Base-by-base conservation (phyloP, 2,113 vertebrate genomes). In the Regulus satrapa region DNA sequence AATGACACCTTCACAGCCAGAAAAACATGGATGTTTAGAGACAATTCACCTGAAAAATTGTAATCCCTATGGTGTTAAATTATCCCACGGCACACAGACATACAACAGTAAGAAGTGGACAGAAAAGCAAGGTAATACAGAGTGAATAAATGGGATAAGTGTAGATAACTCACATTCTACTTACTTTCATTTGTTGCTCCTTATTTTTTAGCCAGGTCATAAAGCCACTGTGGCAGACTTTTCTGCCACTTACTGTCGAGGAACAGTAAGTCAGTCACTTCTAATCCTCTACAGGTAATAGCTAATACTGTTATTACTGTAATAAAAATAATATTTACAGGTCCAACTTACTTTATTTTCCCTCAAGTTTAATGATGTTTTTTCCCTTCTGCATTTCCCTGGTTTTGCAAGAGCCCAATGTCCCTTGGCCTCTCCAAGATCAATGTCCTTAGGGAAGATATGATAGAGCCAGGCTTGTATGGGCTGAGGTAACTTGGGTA, bases 1-100 rank as follows among this genome's bases (percentile, higher is more conserved):
- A 92, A 91, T 52, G 51, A 90, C 48, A 78, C 41, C 66, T 40
- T 92, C 36, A 38, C 41, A 91, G 91, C 52, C 94, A 89, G 54
- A 73, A 78, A 85, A 88, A 38, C 59, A 64, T 12, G 28, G 10
- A 72, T 49, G 48, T 81, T 88, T 46, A 76, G 31, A 55, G 55
- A 52, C 18, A 52, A 63, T 45, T 91, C 43, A 51, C 28, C 48
- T 73, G 20, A 73, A 64, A 1, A 71, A 17, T 5, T 81, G 52
- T 18, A 66, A 87, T n/a, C 40, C 25, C 55, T 63, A 18, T 14
- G 15, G 71, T 32, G 9, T 63, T 46, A 73, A 88, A 93, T 86
- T 85, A 66, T 46, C 51, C 34, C 49, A 66, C 1, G 1, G 23
- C 40, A 77, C 62, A 85, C 40, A 80, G 19, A 62, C 10, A 21